These are phyloP conservation scores for Brachionus manjavacas DNA, from an alignment of 1,140 invertebrate genomes.

Conservation along the genomic window DNA sequence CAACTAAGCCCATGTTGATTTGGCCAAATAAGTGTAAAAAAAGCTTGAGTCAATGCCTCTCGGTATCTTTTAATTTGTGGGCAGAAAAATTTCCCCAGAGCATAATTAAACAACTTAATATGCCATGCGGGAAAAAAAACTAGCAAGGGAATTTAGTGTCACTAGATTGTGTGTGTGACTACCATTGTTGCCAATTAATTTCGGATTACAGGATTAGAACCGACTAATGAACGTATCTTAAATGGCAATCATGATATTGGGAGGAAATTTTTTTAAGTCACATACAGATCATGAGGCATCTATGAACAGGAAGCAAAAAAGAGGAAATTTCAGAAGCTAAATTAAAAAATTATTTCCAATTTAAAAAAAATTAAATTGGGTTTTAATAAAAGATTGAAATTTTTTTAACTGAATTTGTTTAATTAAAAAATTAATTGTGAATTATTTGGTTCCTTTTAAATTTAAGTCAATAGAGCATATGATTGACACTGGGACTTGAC, in stretches of 20 bases:
- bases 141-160: neutral
- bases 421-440: constrained; percentile 35
- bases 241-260: neutral
- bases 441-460: neutral
- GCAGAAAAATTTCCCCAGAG: neutral
- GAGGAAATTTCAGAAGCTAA: constrained; percentile 12
- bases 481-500: neutral
- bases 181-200: constrained; percentile 1
- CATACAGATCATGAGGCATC: neutral
- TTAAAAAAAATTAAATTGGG: neutral
- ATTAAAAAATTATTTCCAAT: neutral
- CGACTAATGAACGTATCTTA: constrained; percentile 1
- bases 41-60: neutral
- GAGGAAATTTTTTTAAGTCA: constrained; percentile 19
- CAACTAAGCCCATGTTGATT: neutral
- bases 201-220: neutral
- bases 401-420: neutral
- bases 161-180: neutral
- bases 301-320: neutral
- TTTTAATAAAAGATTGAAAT: neutral
- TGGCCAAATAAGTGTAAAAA: neutral
- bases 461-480: constrained; percentile 23
- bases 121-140: neutral
- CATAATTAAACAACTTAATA: neutral
- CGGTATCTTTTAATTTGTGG: too few relatives aligned